Evolutionary conservation across 2,797 vertebrate genomes (phyloP).

Genomic region (Salarias fasciatus): DNA sequence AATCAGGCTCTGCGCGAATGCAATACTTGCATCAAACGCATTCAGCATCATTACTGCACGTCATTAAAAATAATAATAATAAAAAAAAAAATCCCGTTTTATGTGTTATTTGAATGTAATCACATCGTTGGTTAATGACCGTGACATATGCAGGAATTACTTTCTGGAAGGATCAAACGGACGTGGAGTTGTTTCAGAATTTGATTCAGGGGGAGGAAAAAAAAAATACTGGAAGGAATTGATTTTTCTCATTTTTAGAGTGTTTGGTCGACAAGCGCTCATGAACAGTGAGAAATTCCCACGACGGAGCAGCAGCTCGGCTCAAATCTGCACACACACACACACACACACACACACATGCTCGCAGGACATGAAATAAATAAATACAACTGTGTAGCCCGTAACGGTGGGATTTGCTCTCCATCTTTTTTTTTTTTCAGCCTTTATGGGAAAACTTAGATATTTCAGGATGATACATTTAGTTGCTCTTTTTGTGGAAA

Average conservation of each 20-base stretch:
- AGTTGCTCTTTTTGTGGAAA: not conserved
- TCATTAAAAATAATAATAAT: slow-evolving; percentile 1
- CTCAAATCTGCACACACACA: slow-evolving; percentile 4
- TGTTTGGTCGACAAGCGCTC: not conserved
- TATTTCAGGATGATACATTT: not conserved
- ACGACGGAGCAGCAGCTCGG: not conserved
- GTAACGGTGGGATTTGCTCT: not conserved
- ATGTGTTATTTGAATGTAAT: slow-evolving; percentile 2
- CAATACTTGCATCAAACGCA: slow-evolving; percentile 1
- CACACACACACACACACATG: slow-evolving; percentile 10
- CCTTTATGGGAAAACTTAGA: not conserved
- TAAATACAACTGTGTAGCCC: not conserved
- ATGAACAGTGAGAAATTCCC: not conserved
- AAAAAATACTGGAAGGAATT: not conserved
- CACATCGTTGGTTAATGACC: slow-evolving; percentile 6
- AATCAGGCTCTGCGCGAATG: not conserved
- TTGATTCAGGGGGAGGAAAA: not conserved
- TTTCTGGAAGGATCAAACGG: not conserved
- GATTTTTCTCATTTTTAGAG: slow-evolving; percentile 1
- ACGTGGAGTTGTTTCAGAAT: slow-evolving; percentile 2
- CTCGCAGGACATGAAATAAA: not conserved
- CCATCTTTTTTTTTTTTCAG: too few relatives aligned
- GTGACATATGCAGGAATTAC: not conserved
- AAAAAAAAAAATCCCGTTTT: not conserved
- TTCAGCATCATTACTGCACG: not conserved